Conservation (phyloP, 2,888 invertebrate species). For the Lordiphosa andalusiaca region DNA sequence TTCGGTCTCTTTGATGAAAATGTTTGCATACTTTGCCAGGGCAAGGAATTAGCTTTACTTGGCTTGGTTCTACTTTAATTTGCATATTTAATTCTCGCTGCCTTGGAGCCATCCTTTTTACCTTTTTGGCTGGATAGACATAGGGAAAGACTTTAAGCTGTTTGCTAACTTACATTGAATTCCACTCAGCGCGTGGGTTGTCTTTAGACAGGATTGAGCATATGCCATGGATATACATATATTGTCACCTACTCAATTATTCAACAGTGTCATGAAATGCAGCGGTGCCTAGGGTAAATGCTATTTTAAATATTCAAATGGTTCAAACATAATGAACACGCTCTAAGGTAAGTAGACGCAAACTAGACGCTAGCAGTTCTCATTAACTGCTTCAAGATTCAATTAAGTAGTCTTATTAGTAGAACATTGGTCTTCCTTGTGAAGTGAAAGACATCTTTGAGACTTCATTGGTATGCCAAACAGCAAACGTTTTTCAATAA, state of each 20-base stretch:
- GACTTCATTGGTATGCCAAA: conserved; percentile 30
- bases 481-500: conserved; percentile 20
- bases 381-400: too few species aligned
- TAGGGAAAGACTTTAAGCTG: conserved; percentile 20
- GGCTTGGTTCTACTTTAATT: conserved; percentile 44
- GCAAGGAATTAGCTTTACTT: conserved; percentile 18
- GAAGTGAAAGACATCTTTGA: too few species aligned
- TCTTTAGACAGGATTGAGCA: too few species aligned
- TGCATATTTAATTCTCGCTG: conserved; percentile 44
- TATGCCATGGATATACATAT: background rate
- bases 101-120: conserved; percentile 19
- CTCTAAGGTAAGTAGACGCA: too few species aligned
- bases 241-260: conserved; percentile 11
- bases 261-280: conserved; percentile 2
- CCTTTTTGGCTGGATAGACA: conserved; percentile 14
- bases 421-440: too few species aligned
- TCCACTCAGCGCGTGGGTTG: too few species aligned
- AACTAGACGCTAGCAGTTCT: too few species aligned
- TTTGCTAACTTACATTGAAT: too few species aligned
- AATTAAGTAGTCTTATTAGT: too few species aligned
- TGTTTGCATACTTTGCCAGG: conserved; percentile 7
- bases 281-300: background rate
- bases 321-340: too few species aligned
- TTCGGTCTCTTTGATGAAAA: conserved; percentile 20
- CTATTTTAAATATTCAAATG: too few species aligned